Percentiles rank a stretch among this genome's conserved stretches.
Evolutionary conservation across 2,113 vertebrate genomes (phyloP).

Genomic region (Scatophagus argus): DNA sequence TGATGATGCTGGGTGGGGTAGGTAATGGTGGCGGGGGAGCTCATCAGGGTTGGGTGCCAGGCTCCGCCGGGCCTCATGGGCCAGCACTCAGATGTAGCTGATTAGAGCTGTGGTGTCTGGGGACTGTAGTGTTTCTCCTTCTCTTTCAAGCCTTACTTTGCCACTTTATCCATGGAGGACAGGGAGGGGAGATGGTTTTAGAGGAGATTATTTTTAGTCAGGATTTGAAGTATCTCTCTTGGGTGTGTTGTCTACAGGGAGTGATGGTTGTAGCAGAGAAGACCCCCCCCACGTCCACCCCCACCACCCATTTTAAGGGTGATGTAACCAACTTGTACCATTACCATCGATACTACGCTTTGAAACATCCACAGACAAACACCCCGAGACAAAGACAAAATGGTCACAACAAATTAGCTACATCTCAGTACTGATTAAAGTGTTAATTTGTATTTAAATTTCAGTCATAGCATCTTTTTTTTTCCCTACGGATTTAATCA

Average conservation of each 20-base stretch:
- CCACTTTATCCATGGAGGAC: constrained; percentile 33
- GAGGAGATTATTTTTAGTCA: constrained; percentile 46
- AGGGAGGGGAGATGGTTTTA: constrained; percentile 9
- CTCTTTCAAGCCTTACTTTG: constrained; percentile 27
- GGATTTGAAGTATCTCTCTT: constrained; percentile 25
- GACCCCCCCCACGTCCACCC: neutral
- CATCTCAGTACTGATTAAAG: constrained; percentile 47
- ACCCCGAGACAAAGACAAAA: neutral
- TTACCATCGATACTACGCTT: neutral
- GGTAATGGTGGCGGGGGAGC: constrained; percentile 43
- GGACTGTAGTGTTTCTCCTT: constrained; percentile 21
- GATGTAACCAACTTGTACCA: constrained; percentile 29
- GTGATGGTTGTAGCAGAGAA: constrained; percentile 8
- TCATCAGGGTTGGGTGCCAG: constrained; percentile 51
- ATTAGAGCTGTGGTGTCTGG: constrained; percentile 53
- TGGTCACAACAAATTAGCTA: constrained; percentile 43
- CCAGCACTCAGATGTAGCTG: constrained; percentile 48
- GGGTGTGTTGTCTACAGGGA: constrained; percentile 24
- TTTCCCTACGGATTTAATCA: neutral
- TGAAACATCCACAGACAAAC: constrained; percentile 27
- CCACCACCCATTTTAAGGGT: constrained; percentile 7
- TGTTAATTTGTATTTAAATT: neutral
- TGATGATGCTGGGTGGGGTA: constrained; percentile 33
- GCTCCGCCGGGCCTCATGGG: constrained; percentile 44
- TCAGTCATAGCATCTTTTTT: neutral